These are phyloP conservation scores for Parnassius glacialis DNA, from an alignment of 2,888 invertebrate genomes.

Conservation along the genomic window DNA sequence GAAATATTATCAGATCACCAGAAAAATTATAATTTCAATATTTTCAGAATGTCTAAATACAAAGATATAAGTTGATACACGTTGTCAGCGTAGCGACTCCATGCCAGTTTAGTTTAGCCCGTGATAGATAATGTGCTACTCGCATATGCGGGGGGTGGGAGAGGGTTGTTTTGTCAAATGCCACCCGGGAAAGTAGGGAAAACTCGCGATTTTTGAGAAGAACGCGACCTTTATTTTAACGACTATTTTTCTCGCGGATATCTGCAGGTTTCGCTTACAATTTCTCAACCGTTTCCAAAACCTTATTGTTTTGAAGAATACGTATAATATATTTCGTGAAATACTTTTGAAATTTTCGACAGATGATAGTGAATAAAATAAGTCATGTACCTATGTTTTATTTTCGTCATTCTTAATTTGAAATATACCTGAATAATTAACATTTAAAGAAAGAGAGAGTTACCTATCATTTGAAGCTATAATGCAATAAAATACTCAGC, in stretches of 20 bases:
- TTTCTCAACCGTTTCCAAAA: constrained; percentile 6
- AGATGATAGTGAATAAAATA: too few relatives aligned
- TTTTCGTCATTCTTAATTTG: too few relatives aligned
- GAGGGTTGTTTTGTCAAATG: constrained; percentile 73
- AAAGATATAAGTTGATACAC: too few relatives aligned
- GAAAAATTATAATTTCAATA: too few relatives aligned
- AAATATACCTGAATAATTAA: too few relatives aligned
- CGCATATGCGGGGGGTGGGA: constrained; percentile 56
- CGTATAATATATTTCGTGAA: neutral
- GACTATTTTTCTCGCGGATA: constrained; percentile 28
- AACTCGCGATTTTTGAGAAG: constrained; percentile 35
- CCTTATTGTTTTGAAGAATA: neutral
- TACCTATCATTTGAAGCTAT: too few relatives aligned
- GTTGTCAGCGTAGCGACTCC: constrained; percentile 40
- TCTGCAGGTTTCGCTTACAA: constrained; percentile 20
- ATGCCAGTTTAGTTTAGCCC: constrained; percentile 45
- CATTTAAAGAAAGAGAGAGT: too few relatives aligned
- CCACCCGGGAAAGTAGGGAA: constrained; percentile 55
- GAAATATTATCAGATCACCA: too few relatives aligned
- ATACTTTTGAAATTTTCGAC: too few relatives aligned
- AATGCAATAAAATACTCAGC: too few relatives aligned
- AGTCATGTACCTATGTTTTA: too few relatives aligned
- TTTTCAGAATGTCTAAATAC: too few relatives aligned
- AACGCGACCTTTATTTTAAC: constrained; percentile 34
- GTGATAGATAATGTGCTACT: constrained; percentile 77